A percentile compares a stretch with the other conserved stretches of the same genome.
These are phyloP conservation scores for Cetonia aurata DNA, from an alignment of 2,888 invertebrate genomes.

Conservation along the genomic window DNA sequence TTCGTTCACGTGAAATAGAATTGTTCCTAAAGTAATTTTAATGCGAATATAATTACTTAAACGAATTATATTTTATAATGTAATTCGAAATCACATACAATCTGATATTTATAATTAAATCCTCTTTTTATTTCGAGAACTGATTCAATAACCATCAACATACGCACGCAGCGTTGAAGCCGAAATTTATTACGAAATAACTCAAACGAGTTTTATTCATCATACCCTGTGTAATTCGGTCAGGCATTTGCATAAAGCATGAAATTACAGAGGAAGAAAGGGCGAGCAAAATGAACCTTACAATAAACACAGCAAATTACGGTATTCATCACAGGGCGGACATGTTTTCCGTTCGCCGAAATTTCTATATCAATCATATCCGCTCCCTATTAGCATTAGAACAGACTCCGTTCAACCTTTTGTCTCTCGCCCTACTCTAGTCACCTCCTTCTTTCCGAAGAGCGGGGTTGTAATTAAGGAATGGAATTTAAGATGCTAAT, in stretches of 20 bases:
- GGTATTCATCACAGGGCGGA: conserved; percentile 32
- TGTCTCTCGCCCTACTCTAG: conserved; percentile 8
- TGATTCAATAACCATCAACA: too few species aligned
- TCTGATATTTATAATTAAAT: too few species aligned
- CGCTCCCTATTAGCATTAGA: conserved; percentile 31
- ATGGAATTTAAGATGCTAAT: conserved; percentile 42
- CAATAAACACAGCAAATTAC: conserved; percentile 35
- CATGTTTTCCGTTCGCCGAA: conserved; percentile 31
- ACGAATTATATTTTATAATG: too few species aligned
- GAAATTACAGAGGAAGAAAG: conserved; percentile 3
- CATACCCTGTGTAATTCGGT: too few species aligned
- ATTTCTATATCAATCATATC: conserved; percentile 38
- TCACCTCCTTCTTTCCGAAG: conserved; percentile 12
- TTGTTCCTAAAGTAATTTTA: too few species aligned
- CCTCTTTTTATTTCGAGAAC: too few species aligned
- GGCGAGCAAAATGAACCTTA: conserved; percentile 14
- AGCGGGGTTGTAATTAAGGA: conserved; percentile 27
- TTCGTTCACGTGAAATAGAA: too few species aligned
- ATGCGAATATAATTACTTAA: too few species aligned
- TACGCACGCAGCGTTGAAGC: too few species aligned
- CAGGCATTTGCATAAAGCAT: conserved; percentile 1
- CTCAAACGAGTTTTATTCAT: too few species aligned
- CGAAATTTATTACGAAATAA: too few species aligned
- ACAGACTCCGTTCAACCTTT: conserved; percentile 13
- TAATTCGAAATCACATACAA: too few species aligned